These are phyloP conservation scores for Drosophila parabipectinata DNA, from an alignment of 1,140 invertebrate species.

Conservation along the genomic window DNA sequence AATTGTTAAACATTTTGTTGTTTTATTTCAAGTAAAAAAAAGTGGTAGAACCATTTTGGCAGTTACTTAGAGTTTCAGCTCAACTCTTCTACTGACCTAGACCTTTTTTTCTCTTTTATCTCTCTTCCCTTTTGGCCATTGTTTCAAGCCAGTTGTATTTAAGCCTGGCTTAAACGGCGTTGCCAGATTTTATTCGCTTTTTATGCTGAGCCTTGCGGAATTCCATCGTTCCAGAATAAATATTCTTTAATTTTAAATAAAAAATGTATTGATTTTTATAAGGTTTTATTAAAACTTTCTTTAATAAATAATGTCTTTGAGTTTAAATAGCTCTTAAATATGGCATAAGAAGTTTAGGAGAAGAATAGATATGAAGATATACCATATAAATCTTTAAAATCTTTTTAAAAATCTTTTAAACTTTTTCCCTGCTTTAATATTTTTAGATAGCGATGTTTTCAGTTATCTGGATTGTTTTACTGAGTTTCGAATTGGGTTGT, in stretches of 20 bases:
- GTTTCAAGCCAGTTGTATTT: constrained; percentile 19
- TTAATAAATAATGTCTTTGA: too few relatives aligned
- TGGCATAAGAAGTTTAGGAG: not conserved
- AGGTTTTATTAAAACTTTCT: not conserved
- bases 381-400: too few relatives aligned
- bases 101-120: constrained; percentile 37
- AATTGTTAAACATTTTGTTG: constrained; percentile 16
- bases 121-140: constrained; percentile 29
- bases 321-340: not conserved
- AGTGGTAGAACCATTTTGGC: constrained; percentile 24
- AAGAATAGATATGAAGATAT: not conserved
- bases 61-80: constrained; percentile 17
- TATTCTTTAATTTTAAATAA: not conserved
- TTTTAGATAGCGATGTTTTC: constrained; percentile 24
- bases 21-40: constrained; percentile 18
- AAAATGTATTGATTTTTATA: too few relatives aligned
- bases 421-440: not conserved
- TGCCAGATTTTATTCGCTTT: constrained; percentile 15
- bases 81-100: constrained; percentile 25
- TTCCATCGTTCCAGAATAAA: not conserved
- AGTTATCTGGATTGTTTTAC: constrained; percentile 60
- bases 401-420: too few relatives aligned
- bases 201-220: constrained; percentile 1
- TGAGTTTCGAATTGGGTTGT: constrained; percentile 55
- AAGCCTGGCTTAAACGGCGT: constrained; percentile 17